Evolutionary conservation across 2,797 vertebrate genomes (phyloP), one percentile per base, ranked within the genome.

Genomic region (Falco concolor): DNA sequence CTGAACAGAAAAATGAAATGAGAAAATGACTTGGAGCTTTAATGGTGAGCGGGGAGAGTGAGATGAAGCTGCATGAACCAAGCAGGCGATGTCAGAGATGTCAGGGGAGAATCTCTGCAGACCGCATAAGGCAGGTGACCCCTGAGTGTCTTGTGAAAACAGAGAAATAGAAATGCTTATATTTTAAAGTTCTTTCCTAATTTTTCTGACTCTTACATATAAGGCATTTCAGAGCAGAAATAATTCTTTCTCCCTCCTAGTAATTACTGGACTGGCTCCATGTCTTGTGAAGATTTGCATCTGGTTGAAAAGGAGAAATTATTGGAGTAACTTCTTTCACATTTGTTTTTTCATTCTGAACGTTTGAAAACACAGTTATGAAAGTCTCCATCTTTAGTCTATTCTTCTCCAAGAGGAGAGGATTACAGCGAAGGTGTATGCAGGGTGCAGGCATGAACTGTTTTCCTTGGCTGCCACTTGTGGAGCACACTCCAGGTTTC

Each of bases 201-300:
- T 89, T 91, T 72, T 64, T 65, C 52, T 91, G 65, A 12, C 30
- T 60, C 17, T 84, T 21, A 21, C 50, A 32, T 42, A 28, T 20
- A 49, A 79, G 20, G 38, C 40, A 28, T 87, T 95, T 91, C 28
- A 72, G 65, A 90, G 52, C n/a, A 76, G 75, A 75, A 84, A 52
- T 21, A 16, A 91, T 88, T 83, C 57, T 67, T 21, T 83, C 63
- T 87, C 72, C n/a, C 49, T 82, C 22, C 21, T 63, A 63, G 74
- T 83, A 88, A 94, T 95, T 91, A 89, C 79, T 90, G 69, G 93
- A 56, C 34, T 42, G 70, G 42, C 86, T 84, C 88, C 68, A 61
- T 5, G 63, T 45, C 88, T 83, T 94, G 93, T 85, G 89, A 83
- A 92, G 94, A 93, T 70, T 68, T 72, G 22, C 2, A 13, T 75